Evolutionary conservation across 2,797 vertebrate species (phyloP), one percentile per base, ranked within the genome.

Genomic region (Nothura maculosa): DNA sequence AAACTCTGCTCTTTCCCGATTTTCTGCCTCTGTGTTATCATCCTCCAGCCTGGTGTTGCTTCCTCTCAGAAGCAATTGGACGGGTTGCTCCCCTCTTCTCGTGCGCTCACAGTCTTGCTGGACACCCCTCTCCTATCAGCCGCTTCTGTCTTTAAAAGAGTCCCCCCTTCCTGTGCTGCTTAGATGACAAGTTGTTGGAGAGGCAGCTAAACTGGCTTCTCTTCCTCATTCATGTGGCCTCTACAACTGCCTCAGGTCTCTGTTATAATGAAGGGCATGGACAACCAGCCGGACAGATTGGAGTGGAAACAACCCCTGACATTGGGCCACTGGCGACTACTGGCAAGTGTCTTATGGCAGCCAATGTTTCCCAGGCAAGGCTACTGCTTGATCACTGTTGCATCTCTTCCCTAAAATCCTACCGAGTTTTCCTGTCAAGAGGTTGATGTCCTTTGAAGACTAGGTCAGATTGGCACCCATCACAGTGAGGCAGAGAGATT

Each of bases 291-390:
- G 6, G 52, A n/a, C 34, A 32, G 60, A 64, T 20, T 0, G 0
- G 38, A 52, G 7, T 0, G 14, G 30, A 22, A 52, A 63, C 18
- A 73, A 67, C 27, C 54, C 36, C 28, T 19, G 5, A 3, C 67
- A 40, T 12, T 43, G 90, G 34, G 48, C n/a, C 55, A 9, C 19
- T 62, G 43, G 52, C 52, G 42, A 62, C 43, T 10, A 3, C 75
- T 40, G 78, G 9, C 25, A 64, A 84, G 52, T 0, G 0, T 16
- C 9, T 67, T 14, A 6, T 0, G 6, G 34, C 28, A 60, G 63
- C 38, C 0, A 0, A 32, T 6, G 28, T 6, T 34, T 42, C 52
- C 58, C 45, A 30, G 18, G 0, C 20, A 34, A 38, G 48, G 8
- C 20, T 25, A 36, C 7, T 60, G 32, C 36, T 81, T 69, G 27